A percentile compares a stretch with the other conserved stretches of the same genome.
These are phyloP conservation scores for Salvelinus namaycush DNA, from an alignment of 2,113 vertebrate genomes.

Conservation along the genomic window DNA sequence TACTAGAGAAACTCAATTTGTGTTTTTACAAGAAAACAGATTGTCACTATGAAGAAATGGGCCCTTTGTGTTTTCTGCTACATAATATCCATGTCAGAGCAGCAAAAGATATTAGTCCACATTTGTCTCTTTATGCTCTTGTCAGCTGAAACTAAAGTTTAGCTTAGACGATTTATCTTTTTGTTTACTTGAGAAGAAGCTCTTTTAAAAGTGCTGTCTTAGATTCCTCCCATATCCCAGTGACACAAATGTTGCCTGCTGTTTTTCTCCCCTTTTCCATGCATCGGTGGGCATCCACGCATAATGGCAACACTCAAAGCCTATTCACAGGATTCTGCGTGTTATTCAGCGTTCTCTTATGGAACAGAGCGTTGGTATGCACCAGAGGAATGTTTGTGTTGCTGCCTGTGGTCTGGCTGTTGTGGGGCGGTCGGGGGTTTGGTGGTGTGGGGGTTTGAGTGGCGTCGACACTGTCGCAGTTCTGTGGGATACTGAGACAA, in stretches of 20 bases:
- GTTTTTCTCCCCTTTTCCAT: slow-evolving; percentile 3
- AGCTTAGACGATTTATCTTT: neutral
- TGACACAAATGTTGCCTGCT: neutral
- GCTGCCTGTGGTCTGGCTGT: slow-evolving; percentile 50
- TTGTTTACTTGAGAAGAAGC: neutral
- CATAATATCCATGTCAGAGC: neutral
- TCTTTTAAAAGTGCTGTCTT: neutral
- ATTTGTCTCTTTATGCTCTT: neutral
- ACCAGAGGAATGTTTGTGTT: slow-evolving; percentile 34
- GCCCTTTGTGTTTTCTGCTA: neutral
- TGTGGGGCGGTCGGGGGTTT: slow-evolving; percentile 26
- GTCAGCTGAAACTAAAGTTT: neutral
- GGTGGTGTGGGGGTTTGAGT: neutral
- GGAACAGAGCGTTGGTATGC: slow-evolving; percentile 45
- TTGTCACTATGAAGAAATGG: neutral
- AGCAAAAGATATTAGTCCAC: neutral
- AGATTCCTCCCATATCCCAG: neutral
- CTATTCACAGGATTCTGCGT: neutral
- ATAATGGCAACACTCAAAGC: slow-evolving; percentile 2
- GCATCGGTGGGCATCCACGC: neutral
- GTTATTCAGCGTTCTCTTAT: slow-evolving; percentile 22
- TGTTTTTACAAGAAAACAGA: neutral
- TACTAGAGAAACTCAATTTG: no score
- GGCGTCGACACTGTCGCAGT: neutral
- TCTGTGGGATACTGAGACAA: neutral